A percentile compares a stretch with the other conserved stretches of the same genome.
These are phyloP conservation scores for Plumapathes pennacea DNA, from an alignment of 92 coral and sea anemone species.

Conservation along the genomic window DNA sequence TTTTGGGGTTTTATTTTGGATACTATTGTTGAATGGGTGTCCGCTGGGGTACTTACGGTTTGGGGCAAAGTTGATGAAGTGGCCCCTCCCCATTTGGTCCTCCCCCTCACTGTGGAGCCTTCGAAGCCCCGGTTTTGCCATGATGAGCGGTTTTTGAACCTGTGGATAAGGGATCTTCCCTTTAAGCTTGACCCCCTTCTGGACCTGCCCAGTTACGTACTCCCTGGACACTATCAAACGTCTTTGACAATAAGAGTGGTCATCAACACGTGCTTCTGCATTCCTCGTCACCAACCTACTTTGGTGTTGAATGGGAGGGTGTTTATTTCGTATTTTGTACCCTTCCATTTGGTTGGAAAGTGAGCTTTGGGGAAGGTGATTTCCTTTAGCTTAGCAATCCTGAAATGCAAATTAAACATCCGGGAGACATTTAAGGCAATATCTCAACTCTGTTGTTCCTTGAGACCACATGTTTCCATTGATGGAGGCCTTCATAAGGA, in stretches of 20 bases:
- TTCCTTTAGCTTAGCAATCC: slow-evolving; percentile 30
- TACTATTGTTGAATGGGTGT: slow-evolving; percentile 11
- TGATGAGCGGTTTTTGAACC: slow-evolving; percentile 3
- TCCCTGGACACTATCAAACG: neutral
- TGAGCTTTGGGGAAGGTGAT: neutral
- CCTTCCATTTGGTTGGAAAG: slow-evolving; percentile 29
- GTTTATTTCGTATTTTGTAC: slow-evolving; percentile 17
- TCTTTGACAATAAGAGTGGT: neutral
- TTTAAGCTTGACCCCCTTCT: neutral
- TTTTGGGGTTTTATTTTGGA: slow-evolving; percentile 5
- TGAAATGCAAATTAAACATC: slow-evolving; percentile 9
- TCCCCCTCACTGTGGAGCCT: slow-evolving; percentile 1
- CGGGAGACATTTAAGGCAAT: slow-evolving; percentile 21
- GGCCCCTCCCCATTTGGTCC: slow-evolving; percentile 6
- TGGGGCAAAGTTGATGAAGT: slow-evolving; percentile 20
- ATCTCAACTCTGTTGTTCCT: neutral
- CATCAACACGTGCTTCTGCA: slow-evolving; percentile 11
- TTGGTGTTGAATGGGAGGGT: slow-evolving; percentile 11
- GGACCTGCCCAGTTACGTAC: neutral
- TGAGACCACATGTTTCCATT: neutral
- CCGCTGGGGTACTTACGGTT: slow-evolving; percentile 14
- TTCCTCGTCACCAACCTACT: slow-evolving; percentile 1
- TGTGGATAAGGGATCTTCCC: slow-evolving; percentile 1
- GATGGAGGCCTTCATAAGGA: neutral
- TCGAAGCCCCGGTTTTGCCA: slow-evolving; percentile 1